Evolutionary conservation across 2,797 vertebrate genomes (phyloP).

Genomic region (Ciconia nigra): DNA sequence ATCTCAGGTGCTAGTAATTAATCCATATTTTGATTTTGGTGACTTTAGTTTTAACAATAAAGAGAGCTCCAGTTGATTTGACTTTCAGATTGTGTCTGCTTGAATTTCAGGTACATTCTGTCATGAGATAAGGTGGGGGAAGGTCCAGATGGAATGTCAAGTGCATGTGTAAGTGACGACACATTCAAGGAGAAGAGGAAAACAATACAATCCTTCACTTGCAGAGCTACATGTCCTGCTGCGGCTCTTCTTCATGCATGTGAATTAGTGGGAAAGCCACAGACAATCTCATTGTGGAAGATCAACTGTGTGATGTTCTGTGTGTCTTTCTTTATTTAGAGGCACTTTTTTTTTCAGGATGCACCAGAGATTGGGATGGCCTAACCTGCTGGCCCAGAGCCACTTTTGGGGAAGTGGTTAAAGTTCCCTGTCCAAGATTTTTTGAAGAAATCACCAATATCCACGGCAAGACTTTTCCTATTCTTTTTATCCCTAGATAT

Average conservation of each 20-base stretch:
- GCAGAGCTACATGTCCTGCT: neutral
- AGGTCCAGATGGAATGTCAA: neutral
- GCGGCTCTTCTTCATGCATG: neutral
- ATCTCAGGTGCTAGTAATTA: neutral
- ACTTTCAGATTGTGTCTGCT: neutral
- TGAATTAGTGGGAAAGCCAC: neutral
- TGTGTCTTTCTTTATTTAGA: neutral
- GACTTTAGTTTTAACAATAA: neutral
- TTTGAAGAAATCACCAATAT: constrained; percentile 84
- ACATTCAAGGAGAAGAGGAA: neutral
- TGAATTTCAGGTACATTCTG: neutral
- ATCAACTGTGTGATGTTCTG: neutral
- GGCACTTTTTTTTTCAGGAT: constrained; percentile 61
- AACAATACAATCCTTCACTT: neutral
- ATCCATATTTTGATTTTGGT: neutral
- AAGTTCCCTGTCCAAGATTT: constrained; percentile 80
- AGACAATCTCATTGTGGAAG: neutral
- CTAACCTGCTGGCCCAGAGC: constrained; percentile 83
- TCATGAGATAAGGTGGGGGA: neutral
- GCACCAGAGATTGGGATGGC: constrained; percentile 83
- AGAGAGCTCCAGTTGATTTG: neutral
- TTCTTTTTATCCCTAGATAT: neutral
- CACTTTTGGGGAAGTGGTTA: constrained; percentile 79
- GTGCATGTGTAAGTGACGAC: neutral
- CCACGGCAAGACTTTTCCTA: constrained; percentile 66